Conservation (phyloP, 2,888 invertebrate genomes). For the Drosophila atroscutellata region DNA sequence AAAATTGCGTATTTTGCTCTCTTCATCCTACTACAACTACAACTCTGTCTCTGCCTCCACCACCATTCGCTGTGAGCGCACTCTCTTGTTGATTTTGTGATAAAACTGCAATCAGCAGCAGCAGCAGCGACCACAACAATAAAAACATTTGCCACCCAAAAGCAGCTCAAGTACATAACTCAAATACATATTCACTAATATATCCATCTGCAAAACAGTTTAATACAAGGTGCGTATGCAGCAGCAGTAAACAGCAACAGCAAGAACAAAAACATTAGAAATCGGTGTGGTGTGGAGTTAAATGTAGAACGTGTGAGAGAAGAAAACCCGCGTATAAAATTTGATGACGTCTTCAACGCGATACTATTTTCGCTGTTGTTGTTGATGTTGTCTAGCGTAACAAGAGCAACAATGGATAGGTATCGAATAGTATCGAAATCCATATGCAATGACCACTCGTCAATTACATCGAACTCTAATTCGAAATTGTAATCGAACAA, state of each 20-base stretch:
- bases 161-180: conserved; percentile 59
- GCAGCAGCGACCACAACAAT: conserved; percentile 51
- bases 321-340: conserved; percentile 73
- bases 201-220: conserved; percentile 39
- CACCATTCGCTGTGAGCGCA: conserved; percentile 41
- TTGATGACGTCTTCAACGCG: conserved; percentile 77
- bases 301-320: conserved; percentile 67
- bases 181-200: conserved; percentile 32
- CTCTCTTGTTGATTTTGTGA: conserved; percentile 78
- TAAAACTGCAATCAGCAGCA: conserved; percentile 76
- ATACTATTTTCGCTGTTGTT: conserved; percentile 32
- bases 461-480: not conserved
- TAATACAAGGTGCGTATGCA: conserved; percentile 70
- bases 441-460: not conserved
- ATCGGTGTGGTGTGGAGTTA: conserved; percentile 36
- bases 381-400: conserved; percentile 28
- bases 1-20: conserved; percentile 78
- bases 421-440: conserved; percentile 40
- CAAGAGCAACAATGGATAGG: conserved; percentile 46
- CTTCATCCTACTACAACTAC: conserved; percentile 41
- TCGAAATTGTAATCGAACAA: not conserved
- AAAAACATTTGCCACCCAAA: conserved; percentile 59
- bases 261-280: conserved; percentile 33
- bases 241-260: conserved; percentile 29
- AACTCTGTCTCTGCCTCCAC: conserved; percentile 40